A percentile compares a stretch with the other conserved stretches of the same genome.
Evolutionary conservation across 2,113 vertebrate species (phyloP).

Genomic region (Octodon degus): DNA sequence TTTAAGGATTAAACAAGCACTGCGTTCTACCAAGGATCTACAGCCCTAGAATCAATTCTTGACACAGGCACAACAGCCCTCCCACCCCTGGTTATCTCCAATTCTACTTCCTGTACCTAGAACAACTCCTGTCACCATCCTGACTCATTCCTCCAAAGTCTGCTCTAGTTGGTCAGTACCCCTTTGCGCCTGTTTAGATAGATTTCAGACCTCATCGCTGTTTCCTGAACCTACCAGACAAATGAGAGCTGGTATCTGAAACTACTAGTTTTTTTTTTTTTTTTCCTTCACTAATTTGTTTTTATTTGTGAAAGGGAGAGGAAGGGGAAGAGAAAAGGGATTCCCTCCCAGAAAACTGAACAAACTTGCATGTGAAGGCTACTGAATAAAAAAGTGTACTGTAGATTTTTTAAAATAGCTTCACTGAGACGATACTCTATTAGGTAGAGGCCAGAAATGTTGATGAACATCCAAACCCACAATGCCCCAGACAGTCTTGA

Average conservation of each 20-base stretch:
- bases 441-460: neutral
- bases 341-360: neutral
- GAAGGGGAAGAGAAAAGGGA: too few relatives aligned
- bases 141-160: neutral
- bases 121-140: neutral
- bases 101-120: neutral
- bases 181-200: neutral
- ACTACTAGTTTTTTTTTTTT: neutral
- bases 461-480: neutral
- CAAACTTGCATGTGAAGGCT: neutral
- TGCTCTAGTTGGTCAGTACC: neutral
- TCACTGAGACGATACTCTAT: neutral
- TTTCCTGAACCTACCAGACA: neutral
- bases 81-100: neutral
- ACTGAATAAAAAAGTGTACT: neutral
- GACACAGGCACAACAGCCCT: neutral
- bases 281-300: neutral
- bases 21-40: neutral
- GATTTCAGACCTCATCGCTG: neutral
- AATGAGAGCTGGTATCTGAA: neutral
- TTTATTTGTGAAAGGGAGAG: neutral
- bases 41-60: neutral
- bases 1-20: neutral
- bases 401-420: neutral
- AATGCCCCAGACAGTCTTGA: neutral